phyloP scores from a whole-genome alignment of 2,797 vertebrate species.

The Neosilurus hyrtlii region DNA sequence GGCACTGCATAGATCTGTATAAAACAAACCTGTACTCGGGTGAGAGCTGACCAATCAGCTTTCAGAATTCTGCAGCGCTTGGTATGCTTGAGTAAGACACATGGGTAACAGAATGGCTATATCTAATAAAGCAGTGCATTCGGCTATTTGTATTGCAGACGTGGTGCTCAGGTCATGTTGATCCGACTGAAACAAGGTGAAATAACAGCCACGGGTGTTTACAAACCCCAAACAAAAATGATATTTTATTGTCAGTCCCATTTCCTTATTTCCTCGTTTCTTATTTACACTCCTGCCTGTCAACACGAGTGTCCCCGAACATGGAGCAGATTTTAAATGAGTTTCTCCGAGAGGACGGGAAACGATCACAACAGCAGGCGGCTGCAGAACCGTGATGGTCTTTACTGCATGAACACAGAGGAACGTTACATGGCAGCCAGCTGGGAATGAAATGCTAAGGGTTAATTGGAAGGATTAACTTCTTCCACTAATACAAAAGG shows the following conservation, averaged over 20 bases:
- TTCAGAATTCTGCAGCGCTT: background rate
- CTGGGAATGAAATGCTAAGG: background rate
- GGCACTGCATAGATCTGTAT: background rate
- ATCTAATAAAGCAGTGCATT: background rate
- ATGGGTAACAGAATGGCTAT: background rate
- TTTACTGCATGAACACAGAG: background rate
- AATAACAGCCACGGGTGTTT: background rate
- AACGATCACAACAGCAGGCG: background rate
- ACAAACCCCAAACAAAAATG: background rate
- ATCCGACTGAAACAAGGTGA: background rate
- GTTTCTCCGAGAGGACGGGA: background rate
- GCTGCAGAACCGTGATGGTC: background rate
- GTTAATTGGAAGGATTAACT: background rate
- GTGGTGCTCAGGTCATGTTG: background rate
- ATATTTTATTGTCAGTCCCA: conserved; percentile 2
- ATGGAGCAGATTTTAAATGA: background rate
- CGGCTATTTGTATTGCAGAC: background rate
- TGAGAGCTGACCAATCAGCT: background rate
- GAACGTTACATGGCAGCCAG: background rate
- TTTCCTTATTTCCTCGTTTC: background rate
- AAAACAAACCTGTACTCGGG: too few relatives aligned
- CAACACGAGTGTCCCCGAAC: background rate
- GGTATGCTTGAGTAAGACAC: background rate
- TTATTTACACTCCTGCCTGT: conserved; percentile 1
- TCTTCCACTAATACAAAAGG: too few relatives aligned